Percentiles rank a stretch among this genome's conserved stretches.
Evolutionary conservation across 2,113 vertebrate genomes (phyloP).

Genomic region (Nipponia nippon): DNA sequence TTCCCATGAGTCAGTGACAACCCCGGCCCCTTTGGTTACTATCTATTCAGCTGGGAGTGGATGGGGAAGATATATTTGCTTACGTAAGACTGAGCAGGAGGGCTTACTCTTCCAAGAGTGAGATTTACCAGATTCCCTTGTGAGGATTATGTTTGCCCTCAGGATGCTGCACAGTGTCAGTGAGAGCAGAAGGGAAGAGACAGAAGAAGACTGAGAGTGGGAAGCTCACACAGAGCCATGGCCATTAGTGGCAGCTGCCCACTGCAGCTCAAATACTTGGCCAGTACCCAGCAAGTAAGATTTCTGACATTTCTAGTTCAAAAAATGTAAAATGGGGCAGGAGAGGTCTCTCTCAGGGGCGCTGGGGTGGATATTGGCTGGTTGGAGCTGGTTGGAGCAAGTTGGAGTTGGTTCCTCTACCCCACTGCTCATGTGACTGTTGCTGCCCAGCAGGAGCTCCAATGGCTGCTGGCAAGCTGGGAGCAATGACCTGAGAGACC

Average conservation of each 20-base stretch:
- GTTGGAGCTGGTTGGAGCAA: neutral
- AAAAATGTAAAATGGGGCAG: neutral
- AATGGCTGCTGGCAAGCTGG: fast-evolving
- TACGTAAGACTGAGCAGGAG: neutral
- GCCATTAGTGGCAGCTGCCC: fast-evolving
- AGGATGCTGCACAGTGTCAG: neutral
- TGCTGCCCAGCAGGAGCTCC: neutral
- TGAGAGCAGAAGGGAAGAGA: neutral
- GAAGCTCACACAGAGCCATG: neutral
- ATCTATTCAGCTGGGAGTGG: neutral
- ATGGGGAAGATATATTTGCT: neutral
- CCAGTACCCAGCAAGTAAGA: neutral
- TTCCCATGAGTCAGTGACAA: neutral
- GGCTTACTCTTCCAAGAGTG: neutral
- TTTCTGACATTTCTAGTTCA: neutral
- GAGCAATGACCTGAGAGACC: neutral
- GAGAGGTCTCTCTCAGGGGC: neutral
- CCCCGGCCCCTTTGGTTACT: neutral
- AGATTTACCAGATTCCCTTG: neutral
- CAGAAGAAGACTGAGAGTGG: neutral
- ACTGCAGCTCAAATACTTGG: neutral
- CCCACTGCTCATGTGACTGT: neutral
- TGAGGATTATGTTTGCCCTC: neutral
- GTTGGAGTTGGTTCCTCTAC: neutral
- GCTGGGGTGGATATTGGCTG: neutral